phyloP scores from a whole-genome alignment of 64 coral and sea anemone genomes.

The Montipora cactus region DNA sequence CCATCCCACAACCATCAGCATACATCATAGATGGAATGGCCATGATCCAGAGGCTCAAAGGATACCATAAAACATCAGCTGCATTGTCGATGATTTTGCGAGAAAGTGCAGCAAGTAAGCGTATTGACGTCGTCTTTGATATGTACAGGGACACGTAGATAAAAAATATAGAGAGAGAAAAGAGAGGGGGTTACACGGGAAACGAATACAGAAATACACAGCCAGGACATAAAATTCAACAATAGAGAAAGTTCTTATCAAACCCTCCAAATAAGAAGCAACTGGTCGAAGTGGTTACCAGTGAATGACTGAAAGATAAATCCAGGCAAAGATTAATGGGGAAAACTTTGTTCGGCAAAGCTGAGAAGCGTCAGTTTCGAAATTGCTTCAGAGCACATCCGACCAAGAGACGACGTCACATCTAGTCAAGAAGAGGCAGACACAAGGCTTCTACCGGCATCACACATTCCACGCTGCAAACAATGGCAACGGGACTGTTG shows the following conservation, averaged over 20 bases:
- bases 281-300: constrained; percentile 52
- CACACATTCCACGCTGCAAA: constrained; percentile 65
- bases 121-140: constrained; percentile 67
- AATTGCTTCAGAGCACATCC: constrained; percentile 2
- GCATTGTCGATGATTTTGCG: constrained; percentile 31
- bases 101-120: constrained; percentile 33
- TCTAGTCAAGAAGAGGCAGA: constrained; percentile 50
- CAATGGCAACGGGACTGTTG: constrained; percentile 6
- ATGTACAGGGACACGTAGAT: constrained; percentile 43
- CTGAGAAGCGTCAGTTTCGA: constrained; percentile 46
- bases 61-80: constrained; percentile 71
- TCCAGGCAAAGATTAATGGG: constrained; percentile 33
- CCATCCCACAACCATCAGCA: constrained; percentile 17
- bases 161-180: constrained; percentile 68
- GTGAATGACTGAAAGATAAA: constrained; percentile 48
- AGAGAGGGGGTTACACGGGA: constrained; percentile 35
- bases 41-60: constrained; percentile 55
- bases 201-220: constrained; percentile 64
- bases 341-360: constrained; percentile 19
- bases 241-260: constrained; percentile 46
- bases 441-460: constrained; percentile 1
- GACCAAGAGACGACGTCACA: constrained; percentile 25
- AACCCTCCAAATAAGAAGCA: constrained; percentile 54
- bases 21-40: constrained; percentile 62
- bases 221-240: constrained; percentile 48